A percentile compares a stretch with the other conserved stretches of the same genome.
These are phyloP conservation scores for Anguilla megastoma DNA, from an alignment of 2,797 vertebrate species.

Conservation along the genomic window DNA sequence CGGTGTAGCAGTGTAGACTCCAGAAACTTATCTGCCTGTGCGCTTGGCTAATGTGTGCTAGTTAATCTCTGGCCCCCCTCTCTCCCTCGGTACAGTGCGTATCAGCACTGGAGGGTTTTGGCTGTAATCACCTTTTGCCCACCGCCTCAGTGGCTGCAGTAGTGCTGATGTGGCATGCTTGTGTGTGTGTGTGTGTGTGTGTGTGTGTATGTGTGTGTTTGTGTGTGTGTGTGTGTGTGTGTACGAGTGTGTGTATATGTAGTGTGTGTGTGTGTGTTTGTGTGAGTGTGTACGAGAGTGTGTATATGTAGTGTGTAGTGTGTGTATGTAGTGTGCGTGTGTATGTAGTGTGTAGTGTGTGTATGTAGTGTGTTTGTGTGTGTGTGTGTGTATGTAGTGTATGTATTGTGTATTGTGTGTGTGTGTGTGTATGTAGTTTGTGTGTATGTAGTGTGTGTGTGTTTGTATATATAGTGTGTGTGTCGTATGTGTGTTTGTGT, in stretches of 20 bases:
- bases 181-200: neutral
- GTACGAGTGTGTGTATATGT: neutral
- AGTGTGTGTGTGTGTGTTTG: neutral
- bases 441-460: too few species aligned
- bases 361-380: neutral
- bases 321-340: neutral
- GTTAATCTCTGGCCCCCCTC: neutral
- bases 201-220: neutral
- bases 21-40: neutral
- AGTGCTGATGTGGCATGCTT: neutral
- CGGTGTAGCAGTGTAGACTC: neutral
- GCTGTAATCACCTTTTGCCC: neutral
- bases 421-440: neutral
- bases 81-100: neutral
- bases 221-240: neutral
- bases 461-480: too few species aligned
- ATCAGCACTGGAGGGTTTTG: neutral
- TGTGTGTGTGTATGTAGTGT: neutral
- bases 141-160: neutral
- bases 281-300: conserved; percentile 18
- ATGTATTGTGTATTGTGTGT: neutral
- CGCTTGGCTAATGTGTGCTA: neutral
- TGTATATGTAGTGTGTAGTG: neutral
- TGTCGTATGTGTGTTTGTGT: too few species aligned
- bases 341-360: neutral